A percentile compares a stretch with the other conserved stretches of the same genome.
These are phyloP conservation scores for Misgurnus mizolepis DNA, from an alignment of 2,113 vertebrate genomes.

Conservation along the genomic window DNA sequence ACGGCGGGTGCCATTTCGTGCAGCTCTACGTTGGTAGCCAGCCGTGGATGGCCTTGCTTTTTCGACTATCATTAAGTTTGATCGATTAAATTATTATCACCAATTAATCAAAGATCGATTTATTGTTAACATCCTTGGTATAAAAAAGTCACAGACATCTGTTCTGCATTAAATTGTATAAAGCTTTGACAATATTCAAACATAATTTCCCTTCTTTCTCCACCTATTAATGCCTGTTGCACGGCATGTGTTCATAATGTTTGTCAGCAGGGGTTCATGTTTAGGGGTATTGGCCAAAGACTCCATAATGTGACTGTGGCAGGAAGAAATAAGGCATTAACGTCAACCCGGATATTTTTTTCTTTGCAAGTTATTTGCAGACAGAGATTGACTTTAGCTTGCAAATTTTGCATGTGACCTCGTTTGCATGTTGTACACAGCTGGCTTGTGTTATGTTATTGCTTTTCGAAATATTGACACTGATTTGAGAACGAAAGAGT, in stretches of 20 bases:
- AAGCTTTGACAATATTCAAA: background rate
- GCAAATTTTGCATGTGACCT: background rate
- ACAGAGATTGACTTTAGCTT: background rate
- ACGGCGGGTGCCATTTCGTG: too few relatives aligned
- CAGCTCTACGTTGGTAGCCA: too few relatives aligned
- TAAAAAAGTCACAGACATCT: background rate
- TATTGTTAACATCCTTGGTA: too few relatives aligned
- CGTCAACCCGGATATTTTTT: background rate
- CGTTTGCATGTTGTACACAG: background rate
- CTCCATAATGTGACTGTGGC: background rate
- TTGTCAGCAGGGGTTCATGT: background rate
- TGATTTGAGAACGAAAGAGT: background rate
- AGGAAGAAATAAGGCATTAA: background rate
- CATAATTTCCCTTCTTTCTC: background rate
- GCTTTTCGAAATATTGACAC: background rate
- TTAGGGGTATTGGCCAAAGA: background rate
- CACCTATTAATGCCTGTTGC: background rate
- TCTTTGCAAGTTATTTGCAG: constrained; percentile 2
- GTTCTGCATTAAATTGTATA: background rate
- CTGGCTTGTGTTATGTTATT: background rate
- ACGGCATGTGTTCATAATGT: background rate
- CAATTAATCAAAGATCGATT: too few relatives aligned
- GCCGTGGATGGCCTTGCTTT: too few relatives aligned
- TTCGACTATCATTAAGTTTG: too few relatives aligned
- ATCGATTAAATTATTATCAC: too few relatives aligned